Evolutionary conservation across 2,113 vertebrate species (phyloP).

Genomic region (Carassius gibelio): DNA sequence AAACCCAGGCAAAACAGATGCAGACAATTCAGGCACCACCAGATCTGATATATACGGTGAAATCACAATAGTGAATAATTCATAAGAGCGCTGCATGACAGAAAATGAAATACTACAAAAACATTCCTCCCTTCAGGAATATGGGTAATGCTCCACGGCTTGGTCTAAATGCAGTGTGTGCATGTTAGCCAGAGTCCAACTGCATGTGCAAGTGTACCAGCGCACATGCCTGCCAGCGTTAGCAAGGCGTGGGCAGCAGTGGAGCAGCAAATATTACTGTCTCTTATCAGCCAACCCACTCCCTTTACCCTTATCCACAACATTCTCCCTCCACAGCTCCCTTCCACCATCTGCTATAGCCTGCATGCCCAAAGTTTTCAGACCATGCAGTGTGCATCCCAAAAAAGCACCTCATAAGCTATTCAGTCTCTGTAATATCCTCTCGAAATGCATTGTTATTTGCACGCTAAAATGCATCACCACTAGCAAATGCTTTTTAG

Average conservation of each 20-base stretch:
- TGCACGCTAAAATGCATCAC: background rate
- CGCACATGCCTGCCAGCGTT: slow-evolving; percentile 35
- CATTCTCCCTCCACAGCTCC: slow-evolving; percentile 6
- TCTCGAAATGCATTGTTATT: slow-evolving; percentile 2
- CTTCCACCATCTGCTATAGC: background rate
- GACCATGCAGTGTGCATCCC: background rate
- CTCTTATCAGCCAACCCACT: slow-evolving; percentile 50
- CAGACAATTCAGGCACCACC: background rate
- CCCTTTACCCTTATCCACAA: slow-evolving; percentile 40
- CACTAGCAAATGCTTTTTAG: slow-evolving; percentile 3
- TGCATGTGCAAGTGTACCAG: slow-evolving; percentile 13
- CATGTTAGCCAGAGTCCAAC: slow-evolving; percentile 33
- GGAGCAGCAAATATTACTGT: slow-evolving; percentile 53
- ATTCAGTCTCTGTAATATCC: background rate
- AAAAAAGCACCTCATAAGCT: background rate
- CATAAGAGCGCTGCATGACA: slow-evolving; percentile 4
- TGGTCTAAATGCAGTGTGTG: background rate
- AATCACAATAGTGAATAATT: slow-evolving; percentile 41
- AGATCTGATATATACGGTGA: slow-evolving; percentile 9
- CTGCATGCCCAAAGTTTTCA: background rate
- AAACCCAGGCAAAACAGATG: background rate
- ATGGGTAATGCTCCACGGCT: background rate
- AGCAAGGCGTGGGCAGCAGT: slow-evolving; percentile 45
- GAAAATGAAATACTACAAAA: slow-evolving; percentile 32
- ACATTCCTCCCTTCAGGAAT: slow-evolving; percentile 34